Evolutionary conservation across 2,113 vertebrate species (phyloP).

Genomic region (Theropithecus gelada): DNA sequence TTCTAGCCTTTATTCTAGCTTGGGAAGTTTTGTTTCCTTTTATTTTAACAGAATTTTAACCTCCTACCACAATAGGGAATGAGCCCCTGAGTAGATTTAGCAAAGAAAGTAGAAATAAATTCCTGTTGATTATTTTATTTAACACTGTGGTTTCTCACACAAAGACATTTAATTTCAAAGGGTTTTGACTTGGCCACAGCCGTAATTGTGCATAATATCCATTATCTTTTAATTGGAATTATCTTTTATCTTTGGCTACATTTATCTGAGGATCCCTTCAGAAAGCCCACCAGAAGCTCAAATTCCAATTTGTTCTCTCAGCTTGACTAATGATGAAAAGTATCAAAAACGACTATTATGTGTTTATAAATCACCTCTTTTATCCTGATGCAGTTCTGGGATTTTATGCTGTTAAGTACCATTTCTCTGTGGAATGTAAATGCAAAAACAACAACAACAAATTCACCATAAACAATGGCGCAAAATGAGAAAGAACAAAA

Average conservation of each 20-base stretch:
- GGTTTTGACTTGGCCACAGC: constrained; percentile 66
- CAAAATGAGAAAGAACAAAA: constrained; percentile 45
- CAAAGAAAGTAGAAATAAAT: constrained; percentile 62
- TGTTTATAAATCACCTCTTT: constrained; percentile 80
- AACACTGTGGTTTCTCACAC: constrained; percentile 53
- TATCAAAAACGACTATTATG: constrained; percentile 78
- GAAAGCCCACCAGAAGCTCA: constrained; percentile 75
- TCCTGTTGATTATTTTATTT: constrained; percentile 75
- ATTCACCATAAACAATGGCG: constrained; percentile 62
- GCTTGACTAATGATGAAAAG: constrained; percentile 83
- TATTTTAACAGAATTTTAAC: constrained; percentile 27
- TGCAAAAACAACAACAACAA: constrained; percentile 70
- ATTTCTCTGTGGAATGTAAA: constrained; percentile 73
- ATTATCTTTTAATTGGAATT: constrained; percentile 79
- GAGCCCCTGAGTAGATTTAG: constrained; percentile 34
- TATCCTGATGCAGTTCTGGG: constrained; percentile 73
- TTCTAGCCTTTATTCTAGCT: constrained; percentile 40
- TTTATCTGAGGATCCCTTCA: constrained; percentile 77
- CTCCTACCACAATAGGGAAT: not conserved
- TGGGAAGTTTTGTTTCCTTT: constrained; percentile 38
- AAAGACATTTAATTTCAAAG: constrained; percentile 77
- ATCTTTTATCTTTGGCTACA: constrained; percentile 77
- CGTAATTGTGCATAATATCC: constrained; percentile 63
- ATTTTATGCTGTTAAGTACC: constrained; percentile 70
- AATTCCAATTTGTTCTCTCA: constrained; percentile 82